These are phyloP conservation scores for Drosophila aff. DNA, from an alignment of 1,140 invertebrate genomes.

Conservation along the genomic window DNA sequence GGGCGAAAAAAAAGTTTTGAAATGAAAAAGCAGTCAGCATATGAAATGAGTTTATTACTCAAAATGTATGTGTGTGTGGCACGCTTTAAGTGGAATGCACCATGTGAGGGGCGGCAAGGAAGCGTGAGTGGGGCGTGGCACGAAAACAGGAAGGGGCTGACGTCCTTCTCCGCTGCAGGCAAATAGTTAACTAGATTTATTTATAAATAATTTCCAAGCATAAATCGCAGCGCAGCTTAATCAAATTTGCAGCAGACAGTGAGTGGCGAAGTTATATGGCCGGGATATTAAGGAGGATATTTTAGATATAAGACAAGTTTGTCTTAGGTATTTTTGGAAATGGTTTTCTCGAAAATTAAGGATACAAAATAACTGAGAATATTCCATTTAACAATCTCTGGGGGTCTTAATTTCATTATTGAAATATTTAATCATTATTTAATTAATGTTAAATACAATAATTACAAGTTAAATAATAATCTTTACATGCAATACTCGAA, in stretches of 20 bases:
- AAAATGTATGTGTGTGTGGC: slow-evolving; percentile 61
- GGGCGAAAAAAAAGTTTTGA: slow-evolving; percentile 69
- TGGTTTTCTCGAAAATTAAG: background rate
- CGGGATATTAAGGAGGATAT: background rate
- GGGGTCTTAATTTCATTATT: no score
- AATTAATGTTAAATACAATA: no score
- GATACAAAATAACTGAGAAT: background rate
- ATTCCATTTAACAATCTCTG: no score
- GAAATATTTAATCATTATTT: no score
- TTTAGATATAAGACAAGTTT: background rate
- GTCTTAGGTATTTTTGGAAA: background rate
- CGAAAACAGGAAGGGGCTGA: slow-evolving; percentile 37
- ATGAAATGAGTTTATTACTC: slow-evolving; percentile 84
- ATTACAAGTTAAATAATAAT: no score
- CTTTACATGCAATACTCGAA: no score
- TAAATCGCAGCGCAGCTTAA: slow-evolving; percentile 65
- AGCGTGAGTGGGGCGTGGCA: slow-evolving; percentile 13
- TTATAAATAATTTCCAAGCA: slow-evolving; percentile 76
- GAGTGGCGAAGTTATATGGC: slow-evolving; percentile 14
- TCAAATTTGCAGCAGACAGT: slow-evolving; percentile 61
- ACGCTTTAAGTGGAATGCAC: slow-evolving; percentile 75
- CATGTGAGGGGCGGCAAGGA: slow-evolving; percentile 12
- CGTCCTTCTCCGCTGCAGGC: slow-evolving; percentile 49
- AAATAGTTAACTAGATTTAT: slow-evolving; percentile 75
- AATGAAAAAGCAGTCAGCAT: slow-evolving; percentile 84